Percentiles rank a stretch among this genome's conserved stretches.
Evolutionary conservation across 2,797 vertebrate species (phyloP).

Genomic region (Enoplosus armatus): DNA sequence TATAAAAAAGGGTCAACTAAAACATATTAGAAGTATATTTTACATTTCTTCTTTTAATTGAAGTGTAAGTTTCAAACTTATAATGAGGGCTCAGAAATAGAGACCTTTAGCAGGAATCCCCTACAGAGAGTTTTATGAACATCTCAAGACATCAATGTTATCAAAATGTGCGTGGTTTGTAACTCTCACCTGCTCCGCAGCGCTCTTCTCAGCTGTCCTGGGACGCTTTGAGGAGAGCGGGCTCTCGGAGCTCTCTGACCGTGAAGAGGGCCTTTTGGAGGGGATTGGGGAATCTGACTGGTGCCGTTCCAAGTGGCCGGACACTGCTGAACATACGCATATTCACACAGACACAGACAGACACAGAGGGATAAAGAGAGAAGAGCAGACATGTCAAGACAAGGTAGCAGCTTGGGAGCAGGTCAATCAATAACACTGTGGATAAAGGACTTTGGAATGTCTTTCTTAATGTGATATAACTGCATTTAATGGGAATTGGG

Average conservation of each 20-base stretch:
- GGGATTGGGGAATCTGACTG: conserved; percentile 90
- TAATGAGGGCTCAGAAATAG: conserved; percentile 74
- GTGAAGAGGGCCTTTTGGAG: conserved; percentile 91
- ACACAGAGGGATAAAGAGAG: conserved; percentile 60
- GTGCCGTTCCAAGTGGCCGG: conserved; percentile 91
- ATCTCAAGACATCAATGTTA: conserved; percentile 47
- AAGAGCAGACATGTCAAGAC: conserved; percentile 68
- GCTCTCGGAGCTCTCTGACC: conserved; percentile 89
- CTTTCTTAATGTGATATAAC: conserved; percentile 73
- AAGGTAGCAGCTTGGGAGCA: conserved; percentile 62
- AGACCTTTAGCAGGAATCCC: conserved; percentile 58
- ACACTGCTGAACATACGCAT: conserved; percentile 82
- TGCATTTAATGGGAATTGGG: conserved; percentile 70
- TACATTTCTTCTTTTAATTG: conserved; percentile 67
- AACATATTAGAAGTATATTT: conserved; percentile 68
- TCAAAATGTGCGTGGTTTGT: conserved; percentile 17
- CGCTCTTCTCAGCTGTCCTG: conserved; percentile 92
- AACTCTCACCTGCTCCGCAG: conserved; percentile 92
- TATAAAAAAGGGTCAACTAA: conserved; percentile 65
- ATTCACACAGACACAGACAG: conserved; percentile 55
- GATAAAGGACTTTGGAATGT: conserved; percentile 71
- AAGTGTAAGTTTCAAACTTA: conserved; percentile 58
- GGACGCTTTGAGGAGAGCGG: conserved; percentile 92
- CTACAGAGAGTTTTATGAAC: conserved; percentile 45
- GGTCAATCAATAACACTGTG: conserved; percentile 76